Evolutionary conservation across 2,113 vertebrate genomes (phyloP).

Genomic region (Notiomystis cincta): DNA sequence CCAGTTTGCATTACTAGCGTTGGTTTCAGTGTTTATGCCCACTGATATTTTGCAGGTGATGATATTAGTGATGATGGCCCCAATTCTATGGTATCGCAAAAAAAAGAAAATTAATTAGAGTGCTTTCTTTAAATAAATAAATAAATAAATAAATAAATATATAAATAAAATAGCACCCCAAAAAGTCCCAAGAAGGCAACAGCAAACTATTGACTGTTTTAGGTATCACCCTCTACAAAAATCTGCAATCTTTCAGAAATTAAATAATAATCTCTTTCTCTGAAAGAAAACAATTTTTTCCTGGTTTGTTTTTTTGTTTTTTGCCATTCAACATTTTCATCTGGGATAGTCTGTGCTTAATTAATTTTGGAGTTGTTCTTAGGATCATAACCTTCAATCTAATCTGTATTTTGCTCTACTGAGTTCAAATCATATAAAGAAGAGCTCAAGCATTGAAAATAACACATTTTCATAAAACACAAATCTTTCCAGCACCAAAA

Average conservation of each 20-base stretch:
- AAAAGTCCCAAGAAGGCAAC: background rate
- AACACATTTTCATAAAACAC: background rate
- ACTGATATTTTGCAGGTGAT: background rate
- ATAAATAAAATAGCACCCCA: rapidly evolving
- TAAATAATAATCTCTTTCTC: background rate
- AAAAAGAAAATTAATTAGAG: background rate
- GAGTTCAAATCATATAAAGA: background rate
- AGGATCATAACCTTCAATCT: background rate
- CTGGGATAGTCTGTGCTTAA: background rate
- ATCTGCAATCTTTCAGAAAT: background rate
- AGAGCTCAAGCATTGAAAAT: background rate
- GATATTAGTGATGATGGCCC: background rate
- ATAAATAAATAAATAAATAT: background rate
- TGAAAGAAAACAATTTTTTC: background rate
- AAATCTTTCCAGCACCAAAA: background rate
- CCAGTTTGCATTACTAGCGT: background rate
- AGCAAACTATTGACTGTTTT: background rate
- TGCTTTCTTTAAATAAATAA: background rate
- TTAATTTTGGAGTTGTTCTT: background rate
- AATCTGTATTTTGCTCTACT: background rate
- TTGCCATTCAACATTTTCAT: background rate
- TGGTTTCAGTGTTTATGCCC: background rate
- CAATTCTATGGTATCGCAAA: background rate
- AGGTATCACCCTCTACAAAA: background rate
- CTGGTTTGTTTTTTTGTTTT: background rate